These are phyloP conservation scores for Agrilus cyanescens DNA, from an alignment of 2,888 invertebrate genomes.

Conservation along the genomic window DNA sequence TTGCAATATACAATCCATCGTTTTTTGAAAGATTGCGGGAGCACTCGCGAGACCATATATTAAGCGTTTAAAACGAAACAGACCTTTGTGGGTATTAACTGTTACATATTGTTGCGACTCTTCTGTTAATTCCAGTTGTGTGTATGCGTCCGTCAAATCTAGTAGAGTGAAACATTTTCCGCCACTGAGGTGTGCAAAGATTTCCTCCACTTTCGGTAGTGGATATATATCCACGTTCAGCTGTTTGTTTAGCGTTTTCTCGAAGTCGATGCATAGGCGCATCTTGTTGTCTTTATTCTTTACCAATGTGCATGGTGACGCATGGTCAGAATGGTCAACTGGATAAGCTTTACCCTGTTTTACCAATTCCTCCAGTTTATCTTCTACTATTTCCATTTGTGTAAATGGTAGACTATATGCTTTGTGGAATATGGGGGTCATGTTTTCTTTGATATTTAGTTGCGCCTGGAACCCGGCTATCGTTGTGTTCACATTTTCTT, in stretches of 20 bases:
- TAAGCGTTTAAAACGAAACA: conserved; percentile 17
- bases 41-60: conserved; percentile 19
- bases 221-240: conserved; percentile 21
- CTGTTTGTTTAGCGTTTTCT: conserved; percentile 18
- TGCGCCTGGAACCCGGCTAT: too few species aligned
- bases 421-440: too few species aligned
- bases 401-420: too few species aligned
- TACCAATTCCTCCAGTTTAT: too few species aligned
- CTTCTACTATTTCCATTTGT: too few species aligned
- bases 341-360: too few species aligned
- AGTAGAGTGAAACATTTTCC: conserved; percentile 17
- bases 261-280: conserved; percentile 25
- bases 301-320: too few species aligned
- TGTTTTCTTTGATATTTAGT: too few species aligned
- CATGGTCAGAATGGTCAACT: too few species aligned
- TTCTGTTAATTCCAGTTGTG: conserved; percentile 19
- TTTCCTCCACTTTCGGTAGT: conserved; percentile 21
- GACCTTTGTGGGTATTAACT: conserved; percentile 19
- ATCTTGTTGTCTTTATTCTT: too few species aligned
- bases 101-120: conserved; percentile 15
- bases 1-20: conserved; percentile 11
- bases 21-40: too few species aligned
- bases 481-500: too few species aligned
- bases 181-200: conserved; percentile 19
- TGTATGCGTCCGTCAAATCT: conserved; percentile 21